A percentile compares a stretch with the other conserved stretches of the same genome.
phyloP scores from a whole-genome alignment of 1,140 invertebrate species.

The Oscheius sp. region DNA sequence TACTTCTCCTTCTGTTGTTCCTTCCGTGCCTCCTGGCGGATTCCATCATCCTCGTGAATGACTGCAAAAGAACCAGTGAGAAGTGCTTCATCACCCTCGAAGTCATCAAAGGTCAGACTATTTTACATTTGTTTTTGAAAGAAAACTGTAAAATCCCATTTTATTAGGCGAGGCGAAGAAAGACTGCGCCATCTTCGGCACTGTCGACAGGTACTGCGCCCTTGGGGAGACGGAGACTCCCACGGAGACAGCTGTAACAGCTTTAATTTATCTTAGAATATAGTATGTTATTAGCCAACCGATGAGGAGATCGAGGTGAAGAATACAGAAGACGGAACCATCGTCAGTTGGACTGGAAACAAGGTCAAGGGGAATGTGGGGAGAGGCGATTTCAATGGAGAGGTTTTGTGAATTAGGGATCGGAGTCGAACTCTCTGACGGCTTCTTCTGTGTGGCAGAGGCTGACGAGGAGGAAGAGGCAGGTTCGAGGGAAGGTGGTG shows the following conservation, averaged over 20 bases:
- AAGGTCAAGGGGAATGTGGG: background rate
- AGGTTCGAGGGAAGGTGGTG: background rate
- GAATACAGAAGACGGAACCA: background rate
- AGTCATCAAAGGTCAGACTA: background rate
- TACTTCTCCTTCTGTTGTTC: background rate
- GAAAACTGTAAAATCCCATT: background rate
- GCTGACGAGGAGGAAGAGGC: background rate
- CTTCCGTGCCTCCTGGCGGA: background rate
- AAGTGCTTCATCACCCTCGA: conserved; percentile 5
- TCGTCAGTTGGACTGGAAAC: background rate
- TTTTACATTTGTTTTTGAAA: background rate
- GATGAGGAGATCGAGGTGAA: background rate
- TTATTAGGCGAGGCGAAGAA: background rate
- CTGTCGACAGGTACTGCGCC: background rate
- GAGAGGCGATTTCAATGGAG: background rate
- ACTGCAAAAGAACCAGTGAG: background rate
- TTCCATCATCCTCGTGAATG: background rate
- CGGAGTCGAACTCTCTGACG: background rate
- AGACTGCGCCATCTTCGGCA: background rate
- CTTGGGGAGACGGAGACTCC: background rate
- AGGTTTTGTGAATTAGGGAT: background rate
- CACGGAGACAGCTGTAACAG: background rate
- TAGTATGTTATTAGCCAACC: background rate
- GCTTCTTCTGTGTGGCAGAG: background rate
- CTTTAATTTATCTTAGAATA: background rate